phyloP scores from a whole-genome alignment of 2,888 invertebrate genomes.

The Coronaproctus castanopsis region DNA sequence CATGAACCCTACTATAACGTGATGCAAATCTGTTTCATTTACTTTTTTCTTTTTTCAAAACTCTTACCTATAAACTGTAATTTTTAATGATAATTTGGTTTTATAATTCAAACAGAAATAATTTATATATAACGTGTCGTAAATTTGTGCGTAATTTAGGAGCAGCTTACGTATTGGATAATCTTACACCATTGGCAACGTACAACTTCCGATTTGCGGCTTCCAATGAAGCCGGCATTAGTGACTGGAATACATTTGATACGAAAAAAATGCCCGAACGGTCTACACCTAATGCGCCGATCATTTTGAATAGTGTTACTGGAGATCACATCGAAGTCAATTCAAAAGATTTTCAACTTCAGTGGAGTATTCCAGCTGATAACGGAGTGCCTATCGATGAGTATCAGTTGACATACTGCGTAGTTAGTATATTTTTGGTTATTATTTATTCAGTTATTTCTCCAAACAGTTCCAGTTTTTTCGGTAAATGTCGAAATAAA shows the following conservation, averaged over 20 bases:
- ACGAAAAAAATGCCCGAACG: slow-evolving; percentile 51
- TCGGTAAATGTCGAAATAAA: neutral
- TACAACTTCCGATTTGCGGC: slow-evolving; percentile 74
- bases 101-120: no score
- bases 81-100: no score
- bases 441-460: slow-evolving; percentile 30
- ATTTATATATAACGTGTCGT: no score
- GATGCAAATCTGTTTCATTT: no score
- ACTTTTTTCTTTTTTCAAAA: no score
- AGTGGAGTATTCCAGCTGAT: slow-evolving; percentile 68
- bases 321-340: slow-evolving; percentile 38
- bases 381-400: slow-evolving; percentile 74
- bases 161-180: slow-evolving; percentile 60
- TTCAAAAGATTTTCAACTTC: slow-evolving; percentile 56
- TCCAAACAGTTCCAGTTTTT: neutral
- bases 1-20: no score
- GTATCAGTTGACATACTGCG: slow-evolving; percentile 61
- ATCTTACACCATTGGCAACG: slow-evolving; percentile 48
- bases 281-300: slow-evolving; percentile 54
- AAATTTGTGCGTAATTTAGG: no score
- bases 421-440: slow-evolving; percentile 34
- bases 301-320: slow-evolving; percentile 31
- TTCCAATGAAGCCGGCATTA: slow-evolving; percentile 59
- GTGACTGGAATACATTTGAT: slow-evolving; percentile 45
- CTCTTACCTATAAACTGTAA: no score